A percentile compares a stretch with the other conserved stretches of the same genome.
These are phyloP conservation scores for Nyctibius bracteatus DNA, from an alignment of 2,113 vertebrate genomes.

Conservation along the genomic window DNA sequence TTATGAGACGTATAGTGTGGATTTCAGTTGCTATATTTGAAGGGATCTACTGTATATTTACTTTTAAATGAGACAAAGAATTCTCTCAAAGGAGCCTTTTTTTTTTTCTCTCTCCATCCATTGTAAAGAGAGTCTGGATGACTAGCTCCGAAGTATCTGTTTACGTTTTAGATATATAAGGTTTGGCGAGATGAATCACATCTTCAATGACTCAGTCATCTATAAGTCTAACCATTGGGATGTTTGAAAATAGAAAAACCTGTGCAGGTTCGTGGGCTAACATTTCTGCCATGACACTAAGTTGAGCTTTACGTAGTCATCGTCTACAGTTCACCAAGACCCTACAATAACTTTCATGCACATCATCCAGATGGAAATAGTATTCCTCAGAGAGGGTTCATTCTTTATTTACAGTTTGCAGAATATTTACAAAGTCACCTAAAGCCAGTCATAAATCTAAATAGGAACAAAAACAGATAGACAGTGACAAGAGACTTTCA, in stretches of 20 bases:
- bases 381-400: background rate
- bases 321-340: background rate
- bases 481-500: background rate
- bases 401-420: background rate
- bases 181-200: background rate
- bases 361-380: background rate
- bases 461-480: background rate
- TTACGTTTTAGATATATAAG: background rate
- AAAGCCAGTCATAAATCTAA: background rate
- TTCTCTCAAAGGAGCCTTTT: background rate
- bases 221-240: background rate
- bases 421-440: background rate
- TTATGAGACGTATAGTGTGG: background rate
- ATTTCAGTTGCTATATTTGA: background rate
- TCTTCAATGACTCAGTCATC: background rate
- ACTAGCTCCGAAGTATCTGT: background rate
- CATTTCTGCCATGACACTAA: background rate
- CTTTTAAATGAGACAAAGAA: background rate
- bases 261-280: background rate
- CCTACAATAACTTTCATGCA: background rate
- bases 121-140: background rate
- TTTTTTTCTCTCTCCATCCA: rapidly evolving
- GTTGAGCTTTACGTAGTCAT: background rate
- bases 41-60: background rate
- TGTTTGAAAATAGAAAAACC: background rate